These are phyloP conservation scores for Torymus aiolomorphi DNA, from an alignment of 2,888 invertebrate species.

Conservation along the genomic window DNA sequence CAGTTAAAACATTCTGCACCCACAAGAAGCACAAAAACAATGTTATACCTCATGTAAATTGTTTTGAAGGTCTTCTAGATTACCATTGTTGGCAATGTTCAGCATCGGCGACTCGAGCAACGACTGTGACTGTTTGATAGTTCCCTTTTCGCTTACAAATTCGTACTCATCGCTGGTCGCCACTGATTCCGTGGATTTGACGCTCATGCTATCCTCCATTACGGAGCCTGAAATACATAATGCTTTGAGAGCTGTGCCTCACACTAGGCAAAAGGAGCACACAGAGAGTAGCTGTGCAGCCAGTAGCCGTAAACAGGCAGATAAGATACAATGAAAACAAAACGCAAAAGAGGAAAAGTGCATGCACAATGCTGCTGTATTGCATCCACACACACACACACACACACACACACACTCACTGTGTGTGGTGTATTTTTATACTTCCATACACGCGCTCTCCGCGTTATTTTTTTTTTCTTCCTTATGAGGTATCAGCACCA, in stretches of 20 bases:
- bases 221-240: conserved; percentile 70
- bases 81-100: conserved; percentile 81
- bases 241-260: no score
- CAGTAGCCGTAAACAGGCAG: conserved; percentile 8
- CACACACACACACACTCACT: no score
- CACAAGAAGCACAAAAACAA: background rate
- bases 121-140: conserved; percentile 68
- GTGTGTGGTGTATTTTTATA: no score
- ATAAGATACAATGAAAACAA: conserved; percentile 33
- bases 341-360: conserved; percentile 16
- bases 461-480: no score
- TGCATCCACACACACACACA: no score
- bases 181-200: conserved; percentile 82
- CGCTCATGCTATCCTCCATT: conserved; percentile 82
- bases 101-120: conserved; percentile 77
- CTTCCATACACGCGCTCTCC: no score
- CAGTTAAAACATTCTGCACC: background rate
- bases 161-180: conserved; percentile 84
- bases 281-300: no score
- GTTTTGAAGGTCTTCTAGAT: conserved; percentile 80
- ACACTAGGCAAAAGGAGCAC: no score
- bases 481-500: no score
- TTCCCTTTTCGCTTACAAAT: conserved; percentile 79
- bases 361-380: background rate
- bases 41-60: conserved; percentile 79